phyloP scores from a whole-genome alignment of 2,888 invertebrate species.

The Pilophorus perplexus region DNA sequence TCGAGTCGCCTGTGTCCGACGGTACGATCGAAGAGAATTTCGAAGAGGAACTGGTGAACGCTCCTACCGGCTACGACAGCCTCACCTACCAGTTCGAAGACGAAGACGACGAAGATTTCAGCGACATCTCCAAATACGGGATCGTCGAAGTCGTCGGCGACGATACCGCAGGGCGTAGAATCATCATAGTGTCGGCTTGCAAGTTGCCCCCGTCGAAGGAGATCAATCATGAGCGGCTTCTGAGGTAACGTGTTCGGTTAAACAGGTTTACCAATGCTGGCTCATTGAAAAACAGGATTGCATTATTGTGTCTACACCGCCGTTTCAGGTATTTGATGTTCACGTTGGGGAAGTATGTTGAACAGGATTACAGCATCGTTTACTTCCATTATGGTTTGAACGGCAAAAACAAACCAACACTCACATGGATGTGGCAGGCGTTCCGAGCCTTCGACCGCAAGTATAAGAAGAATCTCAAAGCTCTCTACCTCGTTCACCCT shows the following conservation, averaged over 20 bases:
- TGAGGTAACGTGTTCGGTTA: constrained; percentile 58
- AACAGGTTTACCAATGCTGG: not conserved
- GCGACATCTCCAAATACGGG: constrained; percentile 69
- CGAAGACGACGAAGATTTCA: constrained; percentile 60
- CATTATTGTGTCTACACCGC: no score
- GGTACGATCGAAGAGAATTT: constrained; percentile 89
- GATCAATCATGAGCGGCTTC: constrained; percentile 69
- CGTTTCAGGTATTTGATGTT: constrained; percentile 81
- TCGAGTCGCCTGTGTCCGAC: constrained; percentile 74
- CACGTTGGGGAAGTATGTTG: constrained; percentile 94
- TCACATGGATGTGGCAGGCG: constrained; percentile 94
- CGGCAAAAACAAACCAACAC: constrained; percentile 92
- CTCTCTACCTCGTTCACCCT: constrained; percentile 96
- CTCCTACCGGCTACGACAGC: constrained; percentile 55
- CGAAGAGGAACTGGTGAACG: constrained; percentile 77
- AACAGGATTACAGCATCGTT: constrained; percentile 96
- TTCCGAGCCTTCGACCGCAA: constrained; percentile 96
- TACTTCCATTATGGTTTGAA: constrained; percentile 97
- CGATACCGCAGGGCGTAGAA: constrained; percentile 82
- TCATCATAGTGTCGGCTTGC: constrained; percentile 95
- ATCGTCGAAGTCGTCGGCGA: constrained; percentile 83
- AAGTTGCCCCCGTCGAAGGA: constrained; percentile 77
- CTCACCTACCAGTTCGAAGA: constrained; percentile 48
- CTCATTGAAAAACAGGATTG: not conserved
- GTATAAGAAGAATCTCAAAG: constrained; percentile 99